A percentile compares a stretch with the other conserved stretches of the same genome.
Conservation (phyloP, 2,797 vertebrate species). For the Echeneis naucrates region DNA sequence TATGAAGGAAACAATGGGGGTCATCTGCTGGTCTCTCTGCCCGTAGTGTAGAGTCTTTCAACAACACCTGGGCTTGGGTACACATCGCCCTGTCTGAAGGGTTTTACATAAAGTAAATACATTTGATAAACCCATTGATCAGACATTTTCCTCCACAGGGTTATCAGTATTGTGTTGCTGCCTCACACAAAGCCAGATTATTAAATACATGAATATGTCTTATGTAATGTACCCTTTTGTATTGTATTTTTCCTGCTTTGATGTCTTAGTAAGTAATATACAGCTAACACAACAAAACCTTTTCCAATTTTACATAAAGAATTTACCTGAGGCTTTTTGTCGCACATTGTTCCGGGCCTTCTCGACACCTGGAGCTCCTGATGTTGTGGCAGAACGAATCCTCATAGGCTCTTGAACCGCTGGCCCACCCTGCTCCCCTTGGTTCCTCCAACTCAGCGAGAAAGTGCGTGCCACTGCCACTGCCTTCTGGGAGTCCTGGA, state of each 20-base stretch:
- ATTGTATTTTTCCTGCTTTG: constrained; percentile 11
- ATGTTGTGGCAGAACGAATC: constrained; percentile 96
- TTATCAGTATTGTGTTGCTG: constrained; percentile 46
- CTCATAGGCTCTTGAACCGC: constrained; percentile 93
- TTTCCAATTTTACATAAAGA: background rate
- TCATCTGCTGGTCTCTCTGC: constrained; percentile 83
- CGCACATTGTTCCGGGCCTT: constrained; percentile 94
- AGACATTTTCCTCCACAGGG: constrained; percentile 12
- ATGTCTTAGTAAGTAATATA: background rate
- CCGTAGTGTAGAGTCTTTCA: constrained; percentile 67
- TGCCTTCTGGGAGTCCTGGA: constrained; percentile 90
- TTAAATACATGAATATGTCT: too few relatives aligned
- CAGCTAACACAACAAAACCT: background rate
- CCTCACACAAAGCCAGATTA: constrained; percentile 35
- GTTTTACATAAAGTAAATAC: constrained; percentile 58
- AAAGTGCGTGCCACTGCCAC: constrained; percentile 92
- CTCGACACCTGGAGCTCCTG: constrained; percentile 94
- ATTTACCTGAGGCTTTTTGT: constrained; percentile 94
- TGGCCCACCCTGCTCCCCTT: constrained; percentile 82
- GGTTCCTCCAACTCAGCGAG: constrained; percentile 95
- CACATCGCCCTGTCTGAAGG: constrained; percentile 64
- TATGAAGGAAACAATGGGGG: constrained; percentile 70
- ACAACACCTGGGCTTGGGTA: constrained; percentile 69
- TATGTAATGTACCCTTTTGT: background rate
- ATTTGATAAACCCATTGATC: constrained; percentile 42